These are phyloP conservation scores for Dendrocincla tyrannina DNA, from an alignment of 2,797 vertebrate species.

Conservation along the genomic window DNA sequence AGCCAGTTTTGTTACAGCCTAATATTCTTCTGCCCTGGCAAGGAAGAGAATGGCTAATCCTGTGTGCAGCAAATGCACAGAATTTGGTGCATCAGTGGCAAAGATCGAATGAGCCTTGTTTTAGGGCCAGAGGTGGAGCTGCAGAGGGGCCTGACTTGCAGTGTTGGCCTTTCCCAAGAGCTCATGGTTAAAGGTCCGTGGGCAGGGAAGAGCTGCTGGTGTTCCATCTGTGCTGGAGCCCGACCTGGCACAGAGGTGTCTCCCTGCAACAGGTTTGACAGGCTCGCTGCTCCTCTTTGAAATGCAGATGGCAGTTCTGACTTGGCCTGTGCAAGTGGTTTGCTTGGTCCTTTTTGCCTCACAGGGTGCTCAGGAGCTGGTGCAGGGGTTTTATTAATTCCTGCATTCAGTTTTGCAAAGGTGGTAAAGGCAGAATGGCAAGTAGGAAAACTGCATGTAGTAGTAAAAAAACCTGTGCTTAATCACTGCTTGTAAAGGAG, in stretches of 20 bases:
- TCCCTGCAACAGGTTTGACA: constrained; percentile 53
- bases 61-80: neutral
- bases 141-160: neutral
- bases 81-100: neutral
- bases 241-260: constrained; percentile 5
- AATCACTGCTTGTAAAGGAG: neutral
- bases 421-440: neutral
- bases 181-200: neutral
- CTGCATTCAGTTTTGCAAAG: neutral
- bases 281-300: constrained; percentile 43
- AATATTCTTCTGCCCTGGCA: neutral
- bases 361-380: neutral
- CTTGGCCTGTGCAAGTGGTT: constrained; percentile 31
- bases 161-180: neutral
- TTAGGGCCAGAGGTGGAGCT: neutral
- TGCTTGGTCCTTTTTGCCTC: constrained; percentile 12
- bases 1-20: neutral
- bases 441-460: neutral
- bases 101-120: neutral
- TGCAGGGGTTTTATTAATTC: neutral
- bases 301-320: constrained; percentile 40
- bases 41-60: neutral
- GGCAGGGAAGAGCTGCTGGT: neutral
- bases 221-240: neutral
- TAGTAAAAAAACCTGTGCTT: neutral